A percentile compares a stretch with the other conserved stretches of the same genome.
Conservation (phyloP, 2,113 vertebrate species). For the Cyrtonyx montezumae region DNA sequence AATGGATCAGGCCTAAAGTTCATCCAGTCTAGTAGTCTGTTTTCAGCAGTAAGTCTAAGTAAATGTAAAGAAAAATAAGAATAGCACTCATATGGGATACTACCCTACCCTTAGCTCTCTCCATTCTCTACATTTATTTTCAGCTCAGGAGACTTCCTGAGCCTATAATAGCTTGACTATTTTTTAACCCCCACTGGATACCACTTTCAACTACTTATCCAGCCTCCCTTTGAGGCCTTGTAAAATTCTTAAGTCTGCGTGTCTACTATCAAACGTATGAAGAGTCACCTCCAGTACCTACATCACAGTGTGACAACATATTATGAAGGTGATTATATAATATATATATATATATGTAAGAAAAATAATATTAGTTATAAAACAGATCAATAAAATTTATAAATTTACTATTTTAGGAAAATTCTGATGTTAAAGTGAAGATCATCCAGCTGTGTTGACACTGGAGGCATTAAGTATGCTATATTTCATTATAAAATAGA, state of each 20-base stretch:
- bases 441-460: neutral
- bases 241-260: slow-evolving; percentile 35
- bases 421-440: neutral
- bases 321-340: neutral
- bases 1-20: neutral
- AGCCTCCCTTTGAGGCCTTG: neutral
- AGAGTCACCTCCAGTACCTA: neutral
- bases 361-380: neutral
- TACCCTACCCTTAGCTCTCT: neutral
- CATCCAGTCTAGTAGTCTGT: neutral
- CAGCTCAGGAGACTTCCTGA: slow-evolving; percentile 40
- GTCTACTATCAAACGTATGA: neutral
- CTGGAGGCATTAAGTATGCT: neutral
- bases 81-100: neutral
- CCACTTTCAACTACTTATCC: slow-evolving; percentile 40
- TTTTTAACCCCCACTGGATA: neutral
- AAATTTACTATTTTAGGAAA: neutral
- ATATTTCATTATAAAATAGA: neutral
- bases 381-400: neutral
- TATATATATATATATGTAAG: too few species aligned
- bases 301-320: neutral
- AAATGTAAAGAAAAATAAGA: slow-evolving; percentile 19
- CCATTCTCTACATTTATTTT: slow-evolving; percentile 29
- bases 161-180: neutral
- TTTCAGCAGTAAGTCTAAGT: neutral